Evolutionary conservation across 2,113 vertebrate genomes (phyloP).

Genomic region (Mystacornis crossleyi): DNA sequence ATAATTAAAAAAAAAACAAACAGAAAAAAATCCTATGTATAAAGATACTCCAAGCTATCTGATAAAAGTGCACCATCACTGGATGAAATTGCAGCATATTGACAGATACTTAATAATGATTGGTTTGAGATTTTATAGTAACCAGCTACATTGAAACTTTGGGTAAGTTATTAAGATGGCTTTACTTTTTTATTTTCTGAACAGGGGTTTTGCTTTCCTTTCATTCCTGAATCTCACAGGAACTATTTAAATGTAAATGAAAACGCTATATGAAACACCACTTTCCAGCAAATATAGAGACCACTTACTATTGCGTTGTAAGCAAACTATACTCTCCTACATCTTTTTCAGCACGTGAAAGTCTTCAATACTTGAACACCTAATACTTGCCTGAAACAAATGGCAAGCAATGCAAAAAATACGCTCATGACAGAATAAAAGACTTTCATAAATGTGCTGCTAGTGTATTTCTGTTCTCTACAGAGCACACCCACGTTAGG

Average conservation of each 20-base stretch:
- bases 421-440: background rate
- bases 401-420: background rate
- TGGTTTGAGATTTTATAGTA: constrained; percentile 10
- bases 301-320: background rate
- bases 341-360: background rate
- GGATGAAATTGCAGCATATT: background rate
- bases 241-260: constrained; percentile 28
- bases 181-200: background rate
- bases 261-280: constrained; percentile 27
- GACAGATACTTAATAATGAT: background rate
- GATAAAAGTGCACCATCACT: background rate
- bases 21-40: background rate
- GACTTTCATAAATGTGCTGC: background rate
- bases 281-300: background rate
- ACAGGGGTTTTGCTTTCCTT: background rate
- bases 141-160: background rate
- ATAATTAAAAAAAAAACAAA: background rate
- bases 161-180: background rate
- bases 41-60: background rate
- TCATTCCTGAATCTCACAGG: constrained; percentile 11
- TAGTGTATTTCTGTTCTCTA: background rate
- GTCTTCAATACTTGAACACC: background rate
- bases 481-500: background rate
- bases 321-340: background rate
- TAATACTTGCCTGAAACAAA: background rate